A percentile compares a stretch with the other conserved stretches of the same genome.
These are phyloP conservation scores for Drosophila siamana DNA, from an alignment of 2,888 invertebrate species.

Conservation along the genomic window DNA sequence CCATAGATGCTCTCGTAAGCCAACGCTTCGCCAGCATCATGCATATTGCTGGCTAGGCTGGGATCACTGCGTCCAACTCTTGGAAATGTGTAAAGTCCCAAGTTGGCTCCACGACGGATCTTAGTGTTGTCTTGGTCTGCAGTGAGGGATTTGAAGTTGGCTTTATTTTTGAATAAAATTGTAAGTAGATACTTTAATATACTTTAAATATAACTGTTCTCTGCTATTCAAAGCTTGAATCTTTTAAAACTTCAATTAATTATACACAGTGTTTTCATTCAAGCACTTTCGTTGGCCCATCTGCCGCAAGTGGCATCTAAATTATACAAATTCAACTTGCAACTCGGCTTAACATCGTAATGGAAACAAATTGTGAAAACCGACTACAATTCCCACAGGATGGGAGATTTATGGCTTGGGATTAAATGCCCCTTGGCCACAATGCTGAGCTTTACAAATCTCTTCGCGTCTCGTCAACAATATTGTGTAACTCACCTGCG, in stretches of 20 bases:
- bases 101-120: slow-evolving; percentile 86
- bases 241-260: no score
- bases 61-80: slow-evolving; percentile 87
- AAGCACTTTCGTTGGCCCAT: neutral
- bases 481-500: slow-evolving; percentile 76
- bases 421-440: slow-evolving; percentile 15
- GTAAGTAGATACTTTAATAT: neutral
- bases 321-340: slow-evolving; percentile 6
- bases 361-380: slow-evolving; percentile 42
- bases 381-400: neutral
- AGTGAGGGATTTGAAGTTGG: neutral
- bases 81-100: slow-evolving; percentile 88
- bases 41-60: slow-evolving; percentile 72
- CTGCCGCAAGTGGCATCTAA: neutral
- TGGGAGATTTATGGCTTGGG: slow-evolving; percentile 52
- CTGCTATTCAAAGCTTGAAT: no score
- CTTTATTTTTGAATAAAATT: neutral
- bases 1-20: slow-evolving; percentile 84
- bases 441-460: slow-evolving; percentile 24
- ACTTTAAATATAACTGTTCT: no score
- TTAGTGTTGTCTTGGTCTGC: slow-evolving; percentile 82
- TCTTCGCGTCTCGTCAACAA: neutral
- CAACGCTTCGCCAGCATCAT: slow-evolving; percentile 58
- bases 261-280: neutral
- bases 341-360: slow-evolving; percentile 24